Base-by-base conservation (phyloP, 2,113 vertebrate genomes). In the Prionailurus viverrinus region DNA sequence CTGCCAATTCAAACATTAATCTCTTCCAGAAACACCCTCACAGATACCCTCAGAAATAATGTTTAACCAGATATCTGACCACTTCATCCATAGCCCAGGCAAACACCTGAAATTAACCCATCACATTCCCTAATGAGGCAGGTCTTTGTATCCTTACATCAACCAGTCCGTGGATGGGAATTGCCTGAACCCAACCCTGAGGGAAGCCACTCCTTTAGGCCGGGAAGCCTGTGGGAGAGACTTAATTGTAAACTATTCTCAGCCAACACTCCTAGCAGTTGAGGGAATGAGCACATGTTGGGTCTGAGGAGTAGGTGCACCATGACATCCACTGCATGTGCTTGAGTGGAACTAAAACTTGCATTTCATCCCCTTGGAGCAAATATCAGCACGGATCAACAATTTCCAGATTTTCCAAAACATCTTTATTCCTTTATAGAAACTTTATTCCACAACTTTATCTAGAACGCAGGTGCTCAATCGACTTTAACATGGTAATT, bases 391-490 rank as follows among this genome's bases (percentile, higher is more conserved):
- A 21, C 13, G 7, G 12, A 41, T n/a, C 33, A 69, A 27, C 55
- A 68, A 69, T 27, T 95, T 92, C 7, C 25, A 79, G 33, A 95
- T 71, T 89, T 89, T 68, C 85, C 16, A 93, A 61, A 93, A 85
- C 27, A 16, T 58, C 27, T 25, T 89, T 80, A 58, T 63, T 29
- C 55, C 76, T 71, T 91, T 65, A 69, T 68, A 33, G 27, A 55
- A 84, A 68, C 33, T 78, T 74, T 90, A 89, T 39, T 36, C 89
- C 12, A 76, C 25, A 95, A 53, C 13, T 91, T 73, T 41, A 76
- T 83, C 87, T 89, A 78, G 91, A 85, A 95, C n/a, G 7, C 84
- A 8, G 7, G 63, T 84, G 31, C 1, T 74, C 48, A 61, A 14
- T 53, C 19, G 18, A 83, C 7, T 94, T 48, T 58, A 80, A 66